These are phyloP conservation scores for Dasysyrphus tricinctus DNA, from an alignment of 2,888 invertebrate genomes.

Conservation along the genomic window DNA sequence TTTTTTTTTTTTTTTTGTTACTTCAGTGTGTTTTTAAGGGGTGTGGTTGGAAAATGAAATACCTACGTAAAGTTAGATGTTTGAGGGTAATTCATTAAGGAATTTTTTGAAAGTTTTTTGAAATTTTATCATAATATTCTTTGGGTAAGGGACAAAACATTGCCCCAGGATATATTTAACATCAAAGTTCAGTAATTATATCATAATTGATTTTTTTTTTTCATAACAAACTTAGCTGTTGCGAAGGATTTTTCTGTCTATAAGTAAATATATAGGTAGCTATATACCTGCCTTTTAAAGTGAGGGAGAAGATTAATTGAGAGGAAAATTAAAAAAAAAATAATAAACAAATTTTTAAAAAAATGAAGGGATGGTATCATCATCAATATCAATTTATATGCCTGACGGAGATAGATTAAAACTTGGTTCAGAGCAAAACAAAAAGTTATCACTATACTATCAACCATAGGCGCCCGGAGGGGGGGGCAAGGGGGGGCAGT, in stretches of 20 bases:
- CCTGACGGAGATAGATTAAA: constrained; percentile 20
- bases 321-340: constrained; percentile 52
- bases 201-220: constrained; percentile 59
- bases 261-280: neutral
- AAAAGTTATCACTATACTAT: too few species aligned
- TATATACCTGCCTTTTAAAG: neutral
- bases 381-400: constrained; percentile 64
- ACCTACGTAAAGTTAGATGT: too few species aligned
- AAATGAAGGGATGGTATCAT: constrained; percentile 28
- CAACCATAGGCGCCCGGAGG: too few species aligned
- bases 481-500: too few species aligned
- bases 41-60: constrained; percentile 26
- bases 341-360: constrained; percentile 63
- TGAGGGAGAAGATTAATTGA: constrained; percentile 50
- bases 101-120: constrained; percentile 33
- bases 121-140: constrained; percentile 53
- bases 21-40: neutral
- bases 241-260: constrained; percentile 27
- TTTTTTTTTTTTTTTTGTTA: too few species aligned
- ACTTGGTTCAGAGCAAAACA: too few species aligned
- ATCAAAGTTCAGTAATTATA: constrained; percentile 74
- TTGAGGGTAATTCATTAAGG: constrained; percentile 48
- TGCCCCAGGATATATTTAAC: constrained; percentile 58
- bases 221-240: neutral
- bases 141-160: constrained; percentile 34